phyloP scores from a whole-genome alignment of 2,797 vertebrate species.

The Sebastes taczanowskii region DNA sequence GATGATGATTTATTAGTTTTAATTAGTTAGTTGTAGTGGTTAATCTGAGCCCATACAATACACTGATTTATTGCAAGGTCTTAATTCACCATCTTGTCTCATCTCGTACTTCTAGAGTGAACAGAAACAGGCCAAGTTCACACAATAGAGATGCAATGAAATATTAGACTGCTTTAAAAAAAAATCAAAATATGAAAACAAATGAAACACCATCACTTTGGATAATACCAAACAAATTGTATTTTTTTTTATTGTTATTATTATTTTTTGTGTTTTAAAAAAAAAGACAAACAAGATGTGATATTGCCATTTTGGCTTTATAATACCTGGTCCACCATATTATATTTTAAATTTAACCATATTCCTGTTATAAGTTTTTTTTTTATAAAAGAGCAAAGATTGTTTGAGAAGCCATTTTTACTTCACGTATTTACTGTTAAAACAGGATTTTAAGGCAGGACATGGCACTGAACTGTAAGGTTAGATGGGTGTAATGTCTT shows the following conservation, averaged over 20 bases:
- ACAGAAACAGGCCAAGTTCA: slow-evolving; percentile 20
- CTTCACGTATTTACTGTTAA: not conserved
- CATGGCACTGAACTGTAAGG: not conserved
- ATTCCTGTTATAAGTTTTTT: not conserved
- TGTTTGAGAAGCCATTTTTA: not conserved
- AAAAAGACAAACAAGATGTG: not conserved
- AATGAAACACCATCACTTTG: not conserved
- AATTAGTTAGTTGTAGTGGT: not conserved
- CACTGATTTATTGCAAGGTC: slow-evolving; percentile 20
- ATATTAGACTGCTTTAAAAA: not conserved
- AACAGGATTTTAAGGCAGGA: not conserved
- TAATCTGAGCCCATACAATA: not conserved
- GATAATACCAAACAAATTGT: not conserved
- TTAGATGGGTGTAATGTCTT: not conserved
- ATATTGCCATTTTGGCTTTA: not conserved
- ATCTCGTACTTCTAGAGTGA: slow-evolving; percentile 9
- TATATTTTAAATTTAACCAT: not conserved
- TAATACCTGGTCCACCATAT: not conserved
- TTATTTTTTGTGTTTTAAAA: not conserved
- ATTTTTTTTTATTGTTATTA: not conserved
- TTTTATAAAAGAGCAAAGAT: not conserved
- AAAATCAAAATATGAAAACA: not conserved
- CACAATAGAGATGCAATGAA: slow-evolving; percentile 10
- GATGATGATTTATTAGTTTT: slow-evolving; percentile 41
- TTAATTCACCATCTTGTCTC: slow-evolving; percentile 38